A percentile compares a stretch with the other conserved stretches of the same genome.
Conservation (phyloP, 1,140 invertebrate genomes). For the Lepidotrigona ventralis region DNA sequence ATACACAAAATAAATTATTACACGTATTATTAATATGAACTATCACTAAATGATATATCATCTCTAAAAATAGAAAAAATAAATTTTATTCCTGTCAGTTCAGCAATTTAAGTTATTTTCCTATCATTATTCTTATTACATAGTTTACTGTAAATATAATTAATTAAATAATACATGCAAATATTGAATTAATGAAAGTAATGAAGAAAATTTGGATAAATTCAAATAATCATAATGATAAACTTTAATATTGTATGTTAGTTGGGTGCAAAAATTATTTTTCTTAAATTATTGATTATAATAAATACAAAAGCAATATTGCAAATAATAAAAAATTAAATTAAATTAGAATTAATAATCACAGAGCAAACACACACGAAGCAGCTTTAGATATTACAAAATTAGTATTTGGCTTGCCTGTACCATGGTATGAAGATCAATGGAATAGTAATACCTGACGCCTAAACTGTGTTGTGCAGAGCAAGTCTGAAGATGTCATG, state of each 20-base stretch:
- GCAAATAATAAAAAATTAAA: conserved; percentile 14
- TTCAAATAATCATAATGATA: background rate
- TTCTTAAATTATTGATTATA: background rate
- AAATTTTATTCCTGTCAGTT: conserved; percentile 52
- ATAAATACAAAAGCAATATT: conserved; percentile 28
- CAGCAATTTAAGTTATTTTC: conserved; percentile 56
- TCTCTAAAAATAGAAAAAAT: conserved; percentile 4
- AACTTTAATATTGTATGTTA: background rate
- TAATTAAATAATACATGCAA: conserved; percentile 1
- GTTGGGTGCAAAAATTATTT: conserved; percentile 14
- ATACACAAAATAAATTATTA: conserved; percentile 3
- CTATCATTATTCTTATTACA: background rate
- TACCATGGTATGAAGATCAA: conserved; percentile 70
- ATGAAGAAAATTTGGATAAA: background rate
- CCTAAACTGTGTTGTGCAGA: conserved; percentile 87
- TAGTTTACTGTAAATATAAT: background rate
- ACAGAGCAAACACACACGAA: conserved; percentile 46
- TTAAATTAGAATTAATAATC: conserved; percentile 34
- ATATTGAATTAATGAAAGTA: background rate
- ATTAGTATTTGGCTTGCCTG: conserved; percentile 69
- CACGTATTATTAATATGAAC: background rate
- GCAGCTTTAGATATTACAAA: conserved; percentile 51
- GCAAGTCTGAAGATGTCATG: conserved; percentile 95
- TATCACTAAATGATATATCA: background rate
- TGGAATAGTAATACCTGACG: conserved; percentile 65